Evolutionary conservation across 2,888 invertebrate genomes (phyloP), one percentile per base, ranked within the genome.

Genomic region (Macropis europaea): DNA sequence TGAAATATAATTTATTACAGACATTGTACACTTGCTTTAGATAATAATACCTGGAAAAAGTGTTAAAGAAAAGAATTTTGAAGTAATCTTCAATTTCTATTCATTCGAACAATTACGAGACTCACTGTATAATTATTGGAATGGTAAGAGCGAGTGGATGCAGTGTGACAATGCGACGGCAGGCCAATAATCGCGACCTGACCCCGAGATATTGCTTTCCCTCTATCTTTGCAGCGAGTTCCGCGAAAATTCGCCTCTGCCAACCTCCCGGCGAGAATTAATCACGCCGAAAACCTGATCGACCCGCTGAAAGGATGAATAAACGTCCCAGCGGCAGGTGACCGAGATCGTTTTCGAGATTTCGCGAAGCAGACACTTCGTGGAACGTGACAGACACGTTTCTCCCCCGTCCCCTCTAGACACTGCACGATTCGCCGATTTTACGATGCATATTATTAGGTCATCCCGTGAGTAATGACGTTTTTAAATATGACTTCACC

Each of bases 161-260:
- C 50, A 56, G 47, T 52, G 72, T 57, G 64, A 64, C 28, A 42
- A 36, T 50, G 71, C 43, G 70, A 66, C 67, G 62, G 54, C 62
- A 74, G 77, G 76, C 72, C 81, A 79, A 81, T 80, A 79, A 80
- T 77, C 83, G 74, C 76, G 84, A 84, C 83, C 84, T 59, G 84
- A 84, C 82, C 80, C 74, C 80, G 62, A 62, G 77, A 78, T 83
- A 79, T 78, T 79, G 79, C 66, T 73, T 74, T 59, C 71, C 61
- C 61, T 73, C 68, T 53, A 57, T 73, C 71, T 40, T 24, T 40
- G 17, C 36, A 42, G 62, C 24, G 57, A 69, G 57, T 69, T 67
- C 61, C 61, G 66, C 66, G 53, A 69, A 70, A 73, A 69, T 79
- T 56, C 66, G 53, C 19, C 7, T 34, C 26, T 56, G 48, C 32